A percentile compares a stretch with the other conserved stretches of the same genome.
phyloP scores from a whole-genome alignment of 1,140 invertebrate species.

The Camponotus floridanus region DNA sequence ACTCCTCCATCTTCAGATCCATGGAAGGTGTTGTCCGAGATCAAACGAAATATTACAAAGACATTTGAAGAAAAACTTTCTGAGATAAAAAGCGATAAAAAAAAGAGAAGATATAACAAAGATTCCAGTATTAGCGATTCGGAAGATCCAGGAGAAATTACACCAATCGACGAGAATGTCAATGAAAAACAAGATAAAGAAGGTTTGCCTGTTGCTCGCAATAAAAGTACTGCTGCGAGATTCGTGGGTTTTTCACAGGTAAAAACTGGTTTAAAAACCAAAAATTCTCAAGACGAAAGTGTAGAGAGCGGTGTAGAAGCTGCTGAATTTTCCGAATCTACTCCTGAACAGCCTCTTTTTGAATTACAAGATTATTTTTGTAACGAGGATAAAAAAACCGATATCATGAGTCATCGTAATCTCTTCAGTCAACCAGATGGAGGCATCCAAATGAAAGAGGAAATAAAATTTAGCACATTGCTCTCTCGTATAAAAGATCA shows the following conservation, averaged over 20 bases:
- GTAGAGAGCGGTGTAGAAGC: slow-evolving; percentile 87
- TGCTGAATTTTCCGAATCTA: slow-evolving; percentile 84
- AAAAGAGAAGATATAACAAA: slow-evolving; percentile 80
- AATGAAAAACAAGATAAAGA: slow-evolving; percentile 78
- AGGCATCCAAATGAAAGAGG: neutral
- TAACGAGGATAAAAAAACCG: neutral
- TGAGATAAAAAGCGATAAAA: slow-evolving; percentile 87
- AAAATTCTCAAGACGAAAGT: slow-evolving; percentile 83
- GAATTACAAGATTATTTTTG: slow-evolving; percentile 1
- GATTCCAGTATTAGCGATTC: slow-evolving; percentile 88
- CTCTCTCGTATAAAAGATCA: slow-evolving; percentile 54
- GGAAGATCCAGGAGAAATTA: slow-evolving; percentile 85
- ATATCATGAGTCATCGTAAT: neutral
- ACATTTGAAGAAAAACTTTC: slow-evolving; percentile 89
- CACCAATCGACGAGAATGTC: slow-evolving; percentile 78
- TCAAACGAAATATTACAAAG: slow-evolving; percentile 88
- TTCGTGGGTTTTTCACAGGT: slow-evolving; percentile 82
- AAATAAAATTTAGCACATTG: slow-evolving; percentile 11
- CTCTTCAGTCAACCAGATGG: neutral
- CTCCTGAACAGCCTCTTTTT: neutral
- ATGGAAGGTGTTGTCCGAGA: slow-evolving; percentile 87
- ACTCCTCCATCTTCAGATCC: slow-evolving; percentile 85
- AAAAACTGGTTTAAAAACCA: slow-evolving; percentile 83
- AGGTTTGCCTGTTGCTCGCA: neutral
- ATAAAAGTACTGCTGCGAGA: slow-evolving; percentile 72